Evolutionary conservation across 2,888 invertebrate species (phyloP).

Genomic region (Microdon myrmicae): DNA sequence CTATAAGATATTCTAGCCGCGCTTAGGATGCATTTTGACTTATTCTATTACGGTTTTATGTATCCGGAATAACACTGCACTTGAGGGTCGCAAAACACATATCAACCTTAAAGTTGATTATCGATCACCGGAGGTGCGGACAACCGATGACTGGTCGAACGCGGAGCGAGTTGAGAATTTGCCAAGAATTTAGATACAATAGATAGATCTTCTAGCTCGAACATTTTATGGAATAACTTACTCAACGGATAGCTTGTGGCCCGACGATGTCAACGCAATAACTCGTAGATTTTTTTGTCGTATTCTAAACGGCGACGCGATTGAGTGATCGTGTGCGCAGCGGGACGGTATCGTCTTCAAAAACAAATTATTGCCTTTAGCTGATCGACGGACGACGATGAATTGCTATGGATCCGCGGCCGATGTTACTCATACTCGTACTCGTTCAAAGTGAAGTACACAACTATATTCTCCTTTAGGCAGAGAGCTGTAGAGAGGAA

Average conservation of each 20-base stretch:
- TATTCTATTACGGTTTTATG: too few relatives aligned
- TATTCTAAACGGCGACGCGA: conserved; percentile 13
- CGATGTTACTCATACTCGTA: conserved; percentile 12
- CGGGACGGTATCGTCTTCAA: conserved; percentile 41
- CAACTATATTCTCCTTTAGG: conserved; percentile 20
- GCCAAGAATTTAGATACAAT: neutral
- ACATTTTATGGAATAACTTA: conserved; percentile 40
- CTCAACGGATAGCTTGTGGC: conserved; percentile 36
- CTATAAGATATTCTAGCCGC: too few relatives aligned
- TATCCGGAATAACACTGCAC: too few relatives aligned
- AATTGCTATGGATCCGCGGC: conserved; percentile 37
- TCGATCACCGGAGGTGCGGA: neutral
- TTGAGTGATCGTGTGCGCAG: neutral
- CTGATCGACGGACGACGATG: conserved; percentile 35
- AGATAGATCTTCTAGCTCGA: conserved; percentile 23
- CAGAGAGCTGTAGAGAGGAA: conserved; percentile 9
- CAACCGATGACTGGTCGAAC: neutral
- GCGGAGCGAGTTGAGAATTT: conserved; percentile 6
- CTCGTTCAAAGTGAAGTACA: conserved; percentile 27
- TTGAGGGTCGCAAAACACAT: too few relatives aligned
- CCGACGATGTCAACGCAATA: conserved; percentile 9
- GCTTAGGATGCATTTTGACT: too few relatives aligned
- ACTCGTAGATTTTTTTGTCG: conserved; percentile 24
- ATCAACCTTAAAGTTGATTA: too few relatives aligned
- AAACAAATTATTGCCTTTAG: conserved; percentile 46